A percentile compares a stretch with the other conserved stretches of the same genome.
These are phyloP conservation scores for Polydrusus tereticollis DNA, from an alignment of 2,888 invertebrate genomes.

Conservation along the genomic window DNA sequence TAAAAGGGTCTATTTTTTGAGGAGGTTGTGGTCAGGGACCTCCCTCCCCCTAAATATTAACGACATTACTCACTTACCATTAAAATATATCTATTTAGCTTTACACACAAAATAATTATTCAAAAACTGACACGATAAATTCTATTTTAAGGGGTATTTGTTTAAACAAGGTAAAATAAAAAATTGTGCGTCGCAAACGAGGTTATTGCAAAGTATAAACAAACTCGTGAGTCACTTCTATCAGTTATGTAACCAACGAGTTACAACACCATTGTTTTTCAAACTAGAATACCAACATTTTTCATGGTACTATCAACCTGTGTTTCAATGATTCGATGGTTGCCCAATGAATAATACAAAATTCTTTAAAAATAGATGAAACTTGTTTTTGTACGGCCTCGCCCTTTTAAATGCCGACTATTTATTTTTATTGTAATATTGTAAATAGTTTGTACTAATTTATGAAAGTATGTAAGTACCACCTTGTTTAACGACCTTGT, in stretches of 20 bases:
- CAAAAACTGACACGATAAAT: no score
- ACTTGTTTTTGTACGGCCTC: neutral
- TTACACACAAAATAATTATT: no score
- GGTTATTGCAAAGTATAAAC: slow-evolving; percentile 18
- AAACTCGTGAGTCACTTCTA: slow-evolving; percentile 22
- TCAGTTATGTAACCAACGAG: slow-evolving; percentile 18
- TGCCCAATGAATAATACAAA: neutral
- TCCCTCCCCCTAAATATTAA: no score
- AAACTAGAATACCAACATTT: slow-evolving; percentile 13
- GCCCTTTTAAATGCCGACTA: slow-evolving; percentile 24
- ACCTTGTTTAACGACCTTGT: slow-evolving; percentile 38
- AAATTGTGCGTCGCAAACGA: neutral
- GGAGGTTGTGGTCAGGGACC: no score
- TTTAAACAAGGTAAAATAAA: neutral
- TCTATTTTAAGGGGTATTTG: no score
- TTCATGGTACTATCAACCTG: slow-evolving; percentile 16
- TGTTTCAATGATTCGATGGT: neutral
- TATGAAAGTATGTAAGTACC: slow-evolving; percentile 38
- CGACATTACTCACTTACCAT: no score
- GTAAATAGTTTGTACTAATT: slow-evolving; percentile 20
- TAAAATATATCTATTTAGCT: no score
- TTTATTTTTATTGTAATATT: slow-evolving; percentile 18
- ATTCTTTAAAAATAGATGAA: neutral
- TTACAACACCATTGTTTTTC: slow-evolving; percentile 27
- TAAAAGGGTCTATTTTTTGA: no score